These are phyloP conservation scores for Gnatocerus cornutus DNA, from an alignment of 2,888 invertebrate genomes.

Conservation along the genomic window DNA sequence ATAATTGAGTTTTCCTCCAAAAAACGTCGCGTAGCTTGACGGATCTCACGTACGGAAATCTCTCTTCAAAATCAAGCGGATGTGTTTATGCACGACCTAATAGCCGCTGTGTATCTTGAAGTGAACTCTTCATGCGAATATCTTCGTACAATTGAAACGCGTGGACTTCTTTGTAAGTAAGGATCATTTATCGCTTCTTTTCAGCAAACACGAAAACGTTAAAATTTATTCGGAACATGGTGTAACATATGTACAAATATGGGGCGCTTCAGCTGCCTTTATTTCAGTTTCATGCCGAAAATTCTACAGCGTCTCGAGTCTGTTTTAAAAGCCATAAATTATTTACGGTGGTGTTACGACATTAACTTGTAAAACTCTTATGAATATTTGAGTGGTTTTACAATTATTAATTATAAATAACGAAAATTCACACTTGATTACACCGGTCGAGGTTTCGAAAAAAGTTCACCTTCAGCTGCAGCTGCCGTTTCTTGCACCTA, in stretches of 20 bases:
- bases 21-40: slow-evolving; percentile 13
- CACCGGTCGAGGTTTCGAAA: too few relatives aligned
- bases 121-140: slow-evolving; percentile 29
- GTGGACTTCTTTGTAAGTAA: slow-evolving; percentile 29
- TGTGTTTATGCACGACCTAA: slow-evolving; percentile 27
- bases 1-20: slow-evolving; percentile 29
- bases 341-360: slow-evolving; percentile 13
- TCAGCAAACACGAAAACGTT: slow-evolving; percentile 14
- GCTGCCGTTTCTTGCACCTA: too few relatives aligned
- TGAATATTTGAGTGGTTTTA: neutral
- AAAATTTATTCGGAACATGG: slow-evolving; percentile 28
- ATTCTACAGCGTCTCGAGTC: slow-evolving; percentile 7
- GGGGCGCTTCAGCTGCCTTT: slow-evolving; percentile 17
- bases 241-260: slow-evolving; percentile 24
- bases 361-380: slow-evolving; percentile 10
- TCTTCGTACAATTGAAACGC: slow-evolving; percentile 15
- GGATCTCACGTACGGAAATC: slow-evolving; percentile 31
- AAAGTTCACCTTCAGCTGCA: too few relatives aligned
- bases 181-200: slow-evolving; percentile 17
- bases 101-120: slow-evolving; percentile 18
- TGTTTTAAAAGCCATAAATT: slow-evolving; percentile 23
- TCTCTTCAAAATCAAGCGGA: slow-evolving; percentile 24
- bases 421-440: neutral
- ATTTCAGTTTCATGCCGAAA: slow-evolving; percentile 15
- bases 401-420: slow-evolving; percentile 7